These are phyloP conservation scores for Mastacembelus armatus DNA, from an alignment of 2,797 vertebrate genomes.

Conservation along the genomic window DNA sequence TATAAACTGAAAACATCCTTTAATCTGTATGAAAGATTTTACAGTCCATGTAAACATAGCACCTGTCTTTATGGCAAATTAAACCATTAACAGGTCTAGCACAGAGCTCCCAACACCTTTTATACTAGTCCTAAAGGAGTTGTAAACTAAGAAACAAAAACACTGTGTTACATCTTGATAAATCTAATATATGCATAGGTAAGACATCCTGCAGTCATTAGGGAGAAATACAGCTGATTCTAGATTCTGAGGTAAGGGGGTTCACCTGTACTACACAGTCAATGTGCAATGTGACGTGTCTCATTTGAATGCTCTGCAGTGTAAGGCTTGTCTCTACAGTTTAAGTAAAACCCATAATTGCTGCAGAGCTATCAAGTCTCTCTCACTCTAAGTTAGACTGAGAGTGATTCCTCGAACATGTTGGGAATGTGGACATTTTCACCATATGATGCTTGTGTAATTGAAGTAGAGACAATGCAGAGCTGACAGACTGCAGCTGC, in stretches of 20 bases:
- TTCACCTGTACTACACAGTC: not conserved
- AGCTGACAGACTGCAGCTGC: not conserved
- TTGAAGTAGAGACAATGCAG: slow-evolving; percentile 12
- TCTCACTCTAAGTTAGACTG: slow-evolving; percentile 5
- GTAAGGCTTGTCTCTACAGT: not conserved
- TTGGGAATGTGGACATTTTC: slow-evolving; percentile 1
- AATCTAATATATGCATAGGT: slow-evolving; percentile 8
- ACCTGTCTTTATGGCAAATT: not conserved
- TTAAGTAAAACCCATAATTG: too few species aligned
- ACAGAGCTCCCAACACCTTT: not conserved
- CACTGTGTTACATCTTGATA: not conserved
- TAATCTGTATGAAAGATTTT: not conserved
- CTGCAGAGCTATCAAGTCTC: slow-evolving; percentile 3
- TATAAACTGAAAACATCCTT: not conserved
- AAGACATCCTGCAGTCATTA: slow-evolving; percentile 16
- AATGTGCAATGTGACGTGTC: not conserved
- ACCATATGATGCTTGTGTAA: not conserved
- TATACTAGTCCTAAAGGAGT: too few species aligned
- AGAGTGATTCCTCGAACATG: slow-evolving; percentile 1
- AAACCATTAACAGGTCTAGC: not conserved
- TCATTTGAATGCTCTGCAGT: slow-evolving; percentile 3
- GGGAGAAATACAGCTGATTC: slow-evolving; percentile 11
- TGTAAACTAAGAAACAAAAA: not conserved
- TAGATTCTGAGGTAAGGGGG: slow-evolving; percentile 7
- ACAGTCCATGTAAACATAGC: not conserved